Conservation (phyloP, 2,797 vertebrate genomes). For the Coendou prehensilis region DNA sequence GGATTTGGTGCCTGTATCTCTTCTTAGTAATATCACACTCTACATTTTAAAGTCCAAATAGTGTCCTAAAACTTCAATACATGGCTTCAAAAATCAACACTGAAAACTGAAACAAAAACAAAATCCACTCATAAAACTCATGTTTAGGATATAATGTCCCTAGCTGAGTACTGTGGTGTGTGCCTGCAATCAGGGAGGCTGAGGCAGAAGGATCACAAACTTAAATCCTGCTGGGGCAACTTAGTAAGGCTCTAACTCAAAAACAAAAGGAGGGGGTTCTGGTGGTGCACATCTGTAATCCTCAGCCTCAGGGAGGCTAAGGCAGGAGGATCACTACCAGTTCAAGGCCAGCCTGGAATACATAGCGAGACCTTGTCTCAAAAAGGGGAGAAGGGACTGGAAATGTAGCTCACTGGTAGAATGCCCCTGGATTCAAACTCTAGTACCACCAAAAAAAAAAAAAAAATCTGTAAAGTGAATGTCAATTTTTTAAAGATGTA, state of each 20-base stretch:
- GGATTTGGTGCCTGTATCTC: not conserved
- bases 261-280: not conserved
- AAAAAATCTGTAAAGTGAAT: not conserved
- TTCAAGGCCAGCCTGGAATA: not conserved
- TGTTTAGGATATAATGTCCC: not conserved
- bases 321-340: not conserved
- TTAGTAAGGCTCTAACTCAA: not conserved
- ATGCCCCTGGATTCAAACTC: not conserved
- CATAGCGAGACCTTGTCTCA: not conserved
- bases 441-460: not conserved
- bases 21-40: not conserved
- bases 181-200: not conserved
- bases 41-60: not conserved
- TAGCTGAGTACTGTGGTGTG: not conserved
- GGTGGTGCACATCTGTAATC: not conserved
- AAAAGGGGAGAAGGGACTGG: not conserved
- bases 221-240: not conserved
- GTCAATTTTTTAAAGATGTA: not conserved
- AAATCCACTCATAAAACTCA: not conserved
- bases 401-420: not conserved
- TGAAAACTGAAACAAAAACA: not conserved
- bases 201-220: not conserved
- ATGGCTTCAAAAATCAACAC: not conserved
- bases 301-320: too few species aligned
- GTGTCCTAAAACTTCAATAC: not conserved